phyloP scores from a whole-genome alignment of 2,888 invertebrate species.

The Yponomeuta evonymella region DNA sequence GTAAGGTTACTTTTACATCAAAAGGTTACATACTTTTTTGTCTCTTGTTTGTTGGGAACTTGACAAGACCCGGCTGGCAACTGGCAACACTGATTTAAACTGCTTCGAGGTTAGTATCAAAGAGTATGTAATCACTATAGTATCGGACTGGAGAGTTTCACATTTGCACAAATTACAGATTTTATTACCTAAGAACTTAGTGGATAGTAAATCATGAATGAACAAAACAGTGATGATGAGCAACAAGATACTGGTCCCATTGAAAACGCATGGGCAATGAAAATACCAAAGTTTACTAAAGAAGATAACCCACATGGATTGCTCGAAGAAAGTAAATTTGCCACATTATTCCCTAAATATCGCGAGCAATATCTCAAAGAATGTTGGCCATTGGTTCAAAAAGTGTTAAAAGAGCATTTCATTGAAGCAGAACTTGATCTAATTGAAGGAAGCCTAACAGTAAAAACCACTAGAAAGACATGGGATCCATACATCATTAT shows the following conservation, averaged over 20 bases:
- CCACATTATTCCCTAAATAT: constrained; percentile 97
- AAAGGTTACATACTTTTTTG: too few relatives aligned
- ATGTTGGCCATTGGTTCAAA: constrained; percentile 96
- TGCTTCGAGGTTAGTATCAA: too few relatives aligned
- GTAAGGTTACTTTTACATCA: too few relatives aligned
- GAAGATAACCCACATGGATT: constrained; percentile 93
- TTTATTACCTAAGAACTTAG: too few relatives aligned
- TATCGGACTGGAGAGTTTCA: too few relatives aligned
- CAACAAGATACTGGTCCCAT: constrained; percentile 73
- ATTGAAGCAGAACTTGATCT: constrained; percentile 93
- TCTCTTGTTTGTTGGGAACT: too few relatives aligned
- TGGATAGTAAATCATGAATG: constrained; percentile 31
- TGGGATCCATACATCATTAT: constrained; percentile 99
- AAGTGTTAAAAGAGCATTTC: constrained; percentile 85
- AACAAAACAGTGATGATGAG: constrained; percentile 39
- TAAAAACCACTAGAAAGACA: constrained; percentile 95
- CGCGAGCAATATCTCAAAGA: constrained; percentile 96
- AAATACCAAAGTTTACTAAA: constrained; percentile 90
- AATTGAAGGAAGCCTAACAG: constrained; percentile 95
- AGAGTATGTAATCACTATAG: too few relatives aligned
- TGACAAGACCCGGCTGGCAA: too few relatives aligned
- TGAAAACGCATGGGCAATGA: constrained; percentile 90
- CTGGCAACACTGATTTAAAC: too few relatives aligned
- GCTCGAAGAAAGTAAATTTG: constrained; percentile 96
- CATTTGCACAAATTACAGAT: too few relatives aligned